Evolutionary conservation across 1,140 invertebrate genomes (phyloP).

Genomic region (Xylocopa sonorina): DNA sequence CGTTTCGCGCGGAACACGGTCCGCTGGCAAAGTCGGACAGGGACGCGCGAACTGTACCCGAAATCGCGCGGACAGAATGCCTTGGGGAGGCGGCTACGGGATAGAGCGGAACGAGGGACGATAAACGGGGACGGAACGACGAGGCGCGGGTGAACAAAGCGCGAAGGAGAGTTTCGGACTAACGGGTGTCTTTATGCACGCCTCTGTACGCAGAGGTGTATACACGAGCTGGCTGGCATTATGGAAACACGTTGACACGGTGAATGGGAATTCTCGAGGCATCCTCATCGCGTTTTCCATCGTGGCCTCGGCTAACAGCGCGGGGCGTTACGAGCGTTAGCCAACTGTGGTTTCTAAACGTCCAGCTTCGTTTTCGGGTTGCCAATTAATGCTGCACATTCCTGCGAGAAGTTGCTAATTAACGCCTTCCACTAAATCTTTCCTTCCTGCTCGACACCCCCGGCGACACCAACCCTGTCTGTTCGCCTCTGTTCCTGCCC

Average conservation of each 20-base stretch:
- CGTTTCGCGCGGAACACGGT: not conserved
- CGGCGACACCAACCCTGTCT: too few relatives aligned
- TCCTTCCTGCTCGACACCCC: not conserved
- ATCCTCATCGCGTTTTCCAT: slow-evolving; percentile 17
- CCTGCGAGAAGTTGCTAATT: slow-evolving; percentile 66
- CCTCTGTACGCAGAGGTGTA: not conserved
- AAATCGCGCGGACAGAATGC: slow-evolving; percentile 6
- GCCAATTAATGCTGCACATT: slow-evolving; percentile 72
- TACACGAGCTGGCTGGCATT: slow-evolving; percentile 1
- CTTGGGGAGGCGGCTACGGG: not conserved
- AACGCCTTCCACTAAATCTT: slow-evolving; percentile 53
- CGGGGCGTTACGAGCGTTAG: slow-evolving; percentile 8
- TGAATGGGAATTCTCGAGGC: slow-evolving; percentile 10
- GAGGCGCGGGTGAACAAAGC: slow-evolving; percentile 7
- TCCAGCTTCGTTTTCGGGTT: slow-evolving; percentile 39
- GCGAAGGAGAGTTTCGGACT: slow-evolving; percentile 34
- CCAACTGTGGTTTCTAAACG: slow-evolving; percentile 33
- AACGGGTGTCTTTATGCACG: slow-evolving; percentile 28
- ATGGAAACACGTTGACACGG: slow-evolving; percentile 30
- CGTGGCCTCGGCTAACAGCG: not conserved
- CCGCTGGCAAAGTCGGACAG: not conserved
- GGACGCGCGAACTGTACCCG: not conserved
- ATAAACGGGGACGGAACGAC: not conserved
- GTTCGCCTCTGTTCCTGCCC: not conserved
- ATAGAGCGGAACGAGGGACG: not conserved